phyloP scores from a whole-genome alignment of 1,140 invertebrate species.

The Tyrophagus putrescentiae region DNA sequence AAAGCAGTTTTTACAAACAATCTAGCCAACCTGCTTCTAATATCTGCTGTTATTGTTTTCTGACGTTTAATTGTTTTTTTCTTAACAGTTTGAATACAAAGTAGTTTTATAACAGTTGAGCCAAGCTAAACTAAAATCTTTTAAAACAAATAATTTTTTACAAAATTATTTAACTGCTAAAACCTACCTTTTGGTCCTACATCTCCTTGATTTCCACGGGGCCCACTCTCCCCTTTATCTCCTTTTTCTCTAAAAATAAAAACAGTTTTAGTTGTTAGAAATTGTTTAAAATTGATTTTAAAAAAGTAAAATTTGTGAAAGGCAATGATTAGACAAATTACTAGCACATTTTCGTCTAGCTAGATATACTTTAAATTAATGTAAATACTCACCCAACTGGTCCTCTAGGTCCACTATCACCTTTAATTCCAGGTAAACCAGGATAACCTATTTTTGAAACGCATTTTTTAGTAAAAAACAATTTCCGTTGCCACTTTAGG shows the following conservation, averaged over 20 bases:
- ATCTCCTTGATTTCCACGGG: neutral
- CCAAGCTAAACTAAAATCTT: too few relatives aligned
- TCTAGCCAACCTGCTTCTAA: too few relatives aligned
- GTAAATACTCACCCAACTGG: too few relatives aligned
- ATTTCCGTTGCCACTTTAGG: too few relatives aligned
- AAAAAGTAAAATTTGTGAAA: neutral
- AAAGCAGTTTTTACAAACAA: too few relatives aligned
- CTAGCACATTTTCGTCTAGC: neutral
- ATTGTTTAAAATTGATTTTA: neutral
- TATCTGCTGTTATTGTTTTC: too few relatives aligned
- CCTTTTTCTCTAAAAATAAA: constrained; percentile 5
- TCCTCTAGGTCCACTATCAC: neutral
- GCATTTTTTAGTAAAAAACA: too few relatives aligned
- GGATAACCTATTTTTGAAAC: constrained; percentile 1
- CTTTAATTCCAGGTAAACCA: constrained; percentile 5
- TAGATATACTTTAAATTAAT: too few relatives aligned
- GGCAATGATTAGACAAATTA: neutral
- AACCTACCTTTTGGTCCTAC: neutral
- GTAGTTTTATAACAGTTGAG: too few relatives aligned
- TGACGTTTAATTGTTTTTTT: too few relatives aligned
- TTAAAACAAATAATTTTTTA: neutral
- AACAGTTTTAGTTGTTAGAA: neutral
- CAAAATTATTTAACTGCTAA: neutral
- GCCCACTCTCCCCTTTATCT: neutral
- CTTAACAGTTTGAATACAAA: too few relatives aligned